Base-by-base conservation (phyloP, 2,113 vertebrate genomes). In the Mesembrinibis cayennensis region DNA sequence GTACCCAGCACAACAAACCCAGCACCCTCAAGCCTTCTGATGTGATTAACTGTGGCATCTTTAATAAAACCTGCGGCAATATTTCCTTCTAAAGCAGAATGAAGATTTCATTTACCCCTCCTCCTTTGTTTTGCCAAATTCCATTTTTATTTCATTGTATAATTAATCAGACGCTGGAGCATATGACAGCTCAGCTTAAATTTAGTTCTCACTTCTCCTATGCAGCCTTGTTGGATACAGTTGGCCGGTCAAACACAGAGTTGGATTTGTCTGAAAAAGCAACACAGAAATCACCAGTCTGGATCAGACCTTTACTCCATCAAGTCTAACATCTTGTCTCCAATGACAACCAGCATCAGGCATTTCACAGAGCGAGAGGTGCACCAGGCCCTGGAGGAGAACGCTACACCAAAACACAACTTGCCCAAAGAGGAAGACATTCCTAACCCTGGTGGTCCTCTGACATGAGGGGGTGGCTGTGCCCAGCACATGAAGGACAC, bases 141-240 rank as follows among this genome's bases (percentile, higher is more conserved):
- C 81, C 83, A 30, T 76, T 94, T 93, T 84, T 89, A 52, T 85
- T 76, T 72, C 52, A 9, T 16, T 42, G 65, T 67, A n/a, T 92
- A 92, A 92, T 96, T 91, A 94, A 89, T 92, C 90, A 93, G 77
- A 45, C 70, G 76, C 53, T 79, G 86, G 47, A 42, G 62, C 69
- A 72, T 84, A 7, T 61, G 86, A 89, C 70, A 76, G 73, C 84
- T 42, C 16, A 0, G 61, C 58, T 95, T 84, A 95, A 87, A 96
- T 96, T 87, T 93, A 89, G 77, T 95, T 90, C 89, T 93, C 77
- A 76, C 61, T 65, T 79, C 52, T 63, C 42, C 69, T 52, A 0
- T 4, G 69, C 30, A 42, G 49, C 44, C 52, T 44, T 69, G 49
- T 53, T 6, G 7, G 87, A 82, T 8, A 16, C 23, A 56, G 76